Base-by-base conservation (phyloP, 2,113 vertebrate species). In the Apteryx mantelli region DNA sequence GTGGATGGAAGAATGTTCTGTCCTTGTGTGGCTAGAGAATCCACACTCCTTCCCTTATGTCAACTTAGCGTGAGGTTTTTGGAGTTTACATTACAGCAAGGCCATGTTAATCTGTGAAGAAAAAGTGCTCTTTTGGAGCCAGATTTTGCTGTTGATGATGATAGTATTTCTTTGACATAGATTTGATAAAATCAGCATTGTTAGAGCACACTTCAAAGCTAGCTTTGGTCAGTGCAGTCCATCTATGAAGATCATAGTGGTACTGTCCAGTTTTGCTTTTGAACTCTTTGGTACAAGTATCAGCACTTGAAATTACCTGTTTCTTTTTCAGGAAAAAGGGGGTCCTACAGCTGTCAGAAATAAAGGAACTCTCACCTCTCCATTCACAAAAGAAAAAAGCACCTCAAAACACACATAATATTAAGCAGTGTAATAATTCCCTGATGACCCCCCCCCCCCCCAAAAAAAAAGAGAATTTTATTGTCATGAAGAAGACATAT, bases 11-110 rank as follows among this genome's bases (percentile, higher is more conserved):
- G 26, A 32, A 26, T 4, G 32, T 28, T 32, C 24, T 44, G 44
- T 50, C 11, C 18, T 86, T 78, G 3, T 56, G 52, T 61, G 8
- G 50, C 53, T 82, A 32, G 5, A n/a, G 52, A 22, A 50, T 22
- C 14, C 1, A 0, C 38, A n/a, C 2, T 0, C 11, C 40, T 81
- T 20, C 13, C 13, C 20, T 4, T 7, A 6, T 30, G 44, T 56
- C 44, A 50, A 5, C 18, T 63, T 53, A 24, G 11, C 52, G 14
- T 58, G 25, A 65, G 13, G n/a, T 63, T 78, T 71, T 82, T 38
- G 40, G 13, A 89, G 63, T 22, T 32, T 82, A 18, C 13, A 17
- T 48, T 42, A 68, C 50, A 56, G 30, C 8, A 73, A 78, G 11
- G 11, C 19, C 14, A 58, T 38, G 13, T 56, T 34, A 82, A 65